Conservation (phyloP, 2,113 vertebrate genomes). For the Marmota flaviventris region DNA sequence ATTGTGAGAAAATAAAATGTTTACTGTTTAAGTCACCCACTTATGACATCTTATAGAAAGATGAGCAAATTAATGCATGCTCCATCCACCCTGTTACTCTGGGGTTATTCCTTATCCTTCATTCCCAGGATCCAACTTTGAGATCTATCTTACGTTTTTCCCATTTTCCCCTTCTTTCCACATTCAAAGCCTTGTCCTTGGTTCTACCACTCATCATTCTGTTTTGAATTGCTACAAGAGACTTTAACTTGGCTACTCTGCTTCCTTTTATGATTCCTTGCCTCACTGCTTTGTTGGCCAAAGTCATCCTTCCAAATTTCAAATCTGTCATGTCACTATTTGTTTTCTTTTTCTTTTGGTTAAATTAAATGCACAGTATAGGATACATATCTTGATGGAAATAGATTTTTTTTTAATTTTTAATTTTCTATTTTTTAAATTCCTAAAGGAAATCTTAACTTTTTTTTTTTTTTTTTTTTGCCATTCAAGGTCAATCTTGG, state of each 20-base stretch:
- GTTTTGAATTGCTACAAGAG: not conserved
- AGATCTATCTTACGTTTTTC: not conserved
- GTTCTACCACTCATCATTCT: not conserved
- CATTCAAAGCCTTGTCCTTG: not conserved
- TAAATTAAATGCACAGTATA: not conserved
- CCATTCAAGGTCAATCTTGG: not conserved
- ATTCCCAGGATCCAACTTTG: not conserved
- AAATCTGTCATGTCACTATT: not conserved
- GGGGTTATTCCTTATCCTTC: not conserved
- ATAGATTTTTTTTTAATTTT: no score
- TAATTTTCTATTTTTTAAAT: no score
- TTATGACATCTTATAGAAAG: not conserved
- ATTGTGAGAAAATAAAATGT: not conserved
- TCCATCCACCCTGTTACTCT: not conserved
- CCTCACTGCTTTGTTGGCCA: not conserved
- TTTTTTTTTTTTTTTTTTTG: slow-evolving; percentile 14
- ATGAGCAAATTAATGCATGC: not conserved
- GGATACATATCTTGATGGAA: not conserved
- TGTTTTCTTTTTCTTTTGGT: not conserved
- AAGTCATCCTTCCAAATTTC: not conserved
- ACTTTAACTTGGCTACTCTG: not conserved
- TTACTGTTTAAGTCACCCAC: not conserved
- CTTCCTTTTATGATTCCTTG: not conserved
- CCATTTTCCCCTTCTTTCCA: not conserved
- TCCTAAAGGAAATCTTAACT: not conserved